These are phyloP conservation scores for Ellobius talpinus DNA, from an alignment of 2,113 vertebrate genomes.

Conservation along the genomic window DNA sequence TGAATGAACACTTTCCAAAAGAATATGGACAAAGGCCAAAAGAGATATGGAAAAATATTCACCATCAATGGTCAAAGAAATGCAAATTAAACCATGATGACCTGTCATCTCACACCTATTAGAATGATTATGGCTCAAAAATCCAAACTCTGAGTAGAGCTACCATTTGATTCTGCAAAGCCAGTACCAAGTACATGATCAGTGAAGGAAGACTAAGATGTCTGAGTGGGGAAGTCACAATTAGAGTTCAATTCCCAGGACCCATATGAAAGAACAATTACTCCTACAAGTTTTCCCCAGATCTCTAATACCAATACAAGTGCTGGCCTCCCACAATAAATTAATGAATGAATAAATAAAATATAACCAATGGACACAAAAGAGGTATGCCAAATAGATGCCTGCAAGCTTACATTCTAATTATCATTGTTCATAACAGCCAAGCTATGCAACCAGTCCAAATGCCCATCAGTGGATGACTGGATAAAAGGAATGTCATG, in stretches of 20 bases:
- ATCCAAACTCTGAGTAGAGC: neutral
- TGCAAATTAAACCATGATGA: neutral
- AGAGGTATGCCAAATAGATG: neutral
- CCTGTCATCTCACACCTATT: neutral
- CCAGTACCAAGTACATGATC: neutral
- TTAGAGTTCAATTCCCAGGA: neutral
- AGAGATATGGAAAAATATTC: neutral
- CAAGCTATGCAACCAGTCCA: neutral
- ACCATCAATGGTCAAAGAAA: neutral
- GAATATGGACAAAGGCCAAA: neutral
- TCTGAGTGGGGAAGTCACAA: neutral
- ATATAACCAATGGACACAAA: neutral
- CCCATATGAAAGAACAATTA: neutral
- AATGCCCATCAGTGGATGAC: neutral
- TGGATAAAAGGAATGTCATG: neutral
- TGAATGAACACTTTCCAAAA: neutral
- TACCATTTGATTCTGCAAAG: neutral
- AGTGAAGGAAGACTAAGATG: too few species aligned
- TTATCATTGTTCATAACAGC: neutral
- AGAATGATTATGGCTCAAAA: neutral
- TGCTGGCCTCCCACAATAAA: neutral
- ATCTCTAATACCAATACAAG: neutral
- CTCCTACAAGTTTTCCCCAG: neutral
- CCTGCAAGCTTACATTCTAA: neutral
- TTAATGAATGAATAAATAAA: neutral